Evolutionary conservation across 2,113 vertebrate species (phyloP).

Genomic region (Phrynocephalus versicolor): DNA sequence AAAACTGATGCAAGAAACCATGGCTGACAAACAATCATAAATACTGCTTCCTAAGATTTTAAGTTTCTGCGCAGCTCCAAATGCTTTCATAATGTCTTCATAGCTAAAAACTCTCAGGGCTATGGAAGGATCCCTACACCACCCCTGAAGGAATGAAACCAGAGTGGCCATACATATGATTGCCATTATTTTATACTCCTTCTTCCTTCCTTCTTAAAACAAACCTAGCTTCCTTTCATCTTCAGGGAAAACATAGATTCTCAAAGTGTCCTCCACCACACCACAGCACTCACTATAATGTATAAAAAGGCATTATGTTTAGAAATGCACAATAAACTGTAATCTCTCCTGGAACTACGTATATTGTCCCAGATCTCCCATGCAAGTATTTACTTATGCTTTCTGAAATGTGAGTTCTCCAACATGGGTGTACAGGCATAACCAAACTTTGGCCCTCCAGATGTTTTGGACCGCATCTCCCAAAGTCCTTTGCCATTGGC

Average conservation of each 20-base stretch:
- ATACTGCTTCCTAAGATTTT: conserved; percentile 30
- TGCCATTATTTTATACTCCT: too few relatives aligned
- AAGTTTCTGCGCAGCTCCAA: not conserved
- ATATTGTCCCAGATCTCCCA: not conserved
- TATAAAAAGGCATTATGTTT: not conserved
- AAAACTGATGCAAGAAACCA: conserved; percentile 56
- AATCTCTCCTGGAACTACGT: not conserved
- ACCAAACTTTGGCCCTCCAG: too few relatives aligned
- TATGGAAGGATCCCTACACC: not conserved
- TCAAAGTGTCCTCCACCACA: not conserved
- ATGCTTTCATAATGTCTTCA: not conserved
- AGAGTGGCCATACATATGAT: not conserved
- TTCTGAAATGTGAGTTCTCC: too few relatives aligned
- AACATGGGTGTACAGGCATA: too few relatives aligned
- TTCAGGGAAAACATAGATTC: not conserved
- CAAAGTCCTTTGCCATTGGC: too few relatives aligned
- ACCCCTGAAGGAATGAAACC: not conserved
- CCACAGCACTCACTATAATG: not conserved
- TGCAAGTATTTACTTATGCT: not conserved
- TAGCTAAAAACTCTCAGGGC: not conserved
- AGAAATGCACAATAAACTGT: not conserved
- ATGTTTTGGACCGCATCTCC: too few relatives aligned
- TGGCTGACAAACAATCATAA: conserved; percentile 46
- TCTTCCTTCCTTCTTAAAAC: not conserved
- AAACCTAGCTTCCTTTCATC: not conserved